A percentile compares a stretch with the other conserved stretches of the same genome.
Evolutionary conservation across 2,888 invertebrate genomes (phyloP).

Genomic region (Hypsopygia costalis): DNA sequence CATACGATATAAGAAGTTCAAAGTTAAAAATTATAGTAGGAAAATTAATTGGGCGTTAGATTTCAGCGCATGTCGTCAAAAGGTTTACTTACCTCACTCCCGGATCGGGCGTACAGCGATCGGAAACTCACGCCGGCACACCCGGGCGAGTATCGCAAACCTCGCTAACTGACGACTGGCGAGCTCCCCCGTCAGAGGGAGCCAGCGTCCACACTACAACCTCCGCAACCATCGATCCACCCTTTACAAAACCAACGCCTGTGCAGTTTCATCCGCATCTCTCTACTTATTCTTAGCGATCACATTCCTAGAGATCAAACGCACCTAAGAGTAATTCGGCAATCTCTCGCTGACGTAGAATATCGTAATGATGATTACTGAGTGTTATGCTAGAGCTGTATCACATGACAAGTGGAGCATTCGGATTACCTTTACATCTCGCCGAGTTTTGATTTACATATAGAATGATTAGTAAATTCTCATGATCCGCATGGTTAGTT

Average conservation of each 20-base stretch:
- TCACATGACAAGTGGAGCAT: conserved; percentile 8
- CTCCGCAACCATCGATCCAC: conserved; percentile 65
- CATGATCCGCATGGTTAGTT: too few relatives aligned
- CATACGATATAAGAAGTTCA: too few relatives aligned
- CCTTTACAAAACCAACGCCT: conserved; percentile 29
- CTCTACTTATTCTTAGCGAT: conserved; percentile 26
- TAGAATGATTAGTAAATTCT: too few relatives aligned
- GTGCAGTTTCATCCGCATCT: conserved; percentile 25
- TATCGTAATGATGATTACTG: conserved; percentile 45
- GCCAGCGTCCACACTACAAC: conserved; percentile 25
- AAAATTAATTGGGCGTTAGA: conserved; percentile 18
- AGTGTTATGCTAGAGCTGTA: conserved; percentile 28
- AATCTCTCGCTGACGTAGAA: conserved; percentile 42
- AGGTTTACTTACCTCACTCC: conserved; percentile 40
- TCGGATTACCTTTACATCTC: not conserved
- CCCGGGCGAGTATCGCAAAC: conserved; percentile 39
- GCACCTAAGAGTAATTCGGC: conserved; percentile 20
- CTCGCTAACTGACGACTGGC: conserved; percentile 45
- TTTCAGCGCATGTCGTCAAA: conserved; percentile 19
- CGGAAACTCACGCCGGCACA: conserved; percentile 33
- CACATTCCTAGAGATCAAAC: conserved; percentile 23
- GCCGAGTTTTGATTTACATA: too few relatives aligned
- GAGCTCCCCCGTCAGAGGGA: conserved; percentile 39
- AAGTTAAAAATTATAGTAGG: not conserved
- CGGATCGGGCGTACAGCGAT: conserved; percentile 24